Evolutionary conservation across 2,113 vertebrate genomes (phyloP), one percentile per base, ranked within the genome.

Genomic region (Prolemur simus): DNA sequence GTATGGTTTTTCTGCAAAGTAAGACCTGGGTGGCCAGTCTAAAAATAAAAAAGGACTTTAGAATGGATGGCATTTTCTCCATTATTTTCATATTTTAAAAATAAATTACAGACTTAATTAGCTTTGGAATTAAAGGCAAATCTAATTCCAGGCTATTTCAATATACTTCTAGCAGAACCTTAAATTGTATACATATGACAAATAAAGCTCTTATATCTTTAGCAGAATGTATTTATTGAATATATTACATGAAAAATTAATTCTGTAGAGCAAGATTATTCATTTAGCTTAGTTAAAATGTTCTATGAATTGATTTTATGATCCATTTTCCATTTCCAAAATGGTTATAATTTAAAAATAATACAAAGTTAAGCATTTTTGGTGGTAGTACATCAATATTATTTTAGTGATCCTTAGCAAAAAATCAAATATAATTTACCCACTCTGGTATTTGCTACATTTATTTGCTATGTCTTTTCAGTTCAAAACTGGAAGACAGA

Each of bases 301-400:
- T 95, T 92, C 15, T 90, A 32, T 68, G 64, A 74, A 37, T n/a
- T 96, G 15, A 97, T 84, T 98, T 95, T 49, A 8, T 87, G 71
- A 87, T 91, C 4, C 3, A 78, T 80, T 21, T 94, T 76, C 54
- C 69, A 21, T 49, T 95, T 71, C 47, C 88, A 23, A 95, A 74
- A 88, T 93, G 0, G 14, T 89, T 32, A 39, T 84, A 45, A n/a
- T 71, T 76, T 27, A 13, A 68, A 83, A 94, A 81, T 86, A 66
- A 73, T 85, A 34, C 47, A 74, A 45, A 93, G 17, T 45, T 37
- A 5, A 3, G 11, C n/a, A 49, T 52, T 89, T 83, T 21, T 58
- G 37, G 93, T 96, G 42, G 94, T 76, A 13, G 0, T 92, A 56
- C 76, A 92, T 88, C 88, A 86, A 39, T 77, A 63, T 34, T 96